Evolutionary conservation across 2,888 invertebrate species (phyloP).

Genomic region (Bedellia somnulentella): DNA sequence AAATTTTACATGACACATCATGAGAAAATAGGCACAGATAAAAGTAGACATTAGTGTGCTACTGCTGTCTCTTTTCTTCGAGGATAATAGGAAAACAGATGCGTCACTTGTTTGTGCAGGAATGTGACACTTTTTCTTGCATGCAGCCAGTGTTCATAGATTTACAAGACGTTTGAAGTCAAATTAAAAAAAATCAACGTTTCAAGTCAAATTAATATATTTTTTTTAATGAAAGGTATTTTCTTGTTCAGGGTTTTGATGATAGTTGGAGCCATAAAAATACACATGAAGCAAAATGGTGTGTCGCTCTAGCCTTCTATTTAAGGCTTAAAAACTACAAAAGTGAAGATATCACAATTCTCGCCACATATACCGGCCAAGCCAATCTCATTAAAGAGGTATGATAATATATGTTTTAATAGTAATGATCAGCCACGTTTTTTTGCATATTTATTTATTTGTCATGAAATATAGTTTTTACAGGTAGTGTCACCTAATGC

Average conservation of each 20-base stretch:
- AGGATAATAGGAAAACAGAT: no score
- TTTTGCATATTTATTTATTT: background rate
- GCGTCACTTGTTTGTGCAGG: no score
- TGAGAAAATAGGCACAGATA: no score
- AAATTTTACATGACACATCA: no score
- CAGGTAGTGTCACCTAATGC: no score
- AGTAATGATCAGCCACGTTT: background rate
- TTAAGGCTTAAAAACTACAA: conserved; percentile 63
- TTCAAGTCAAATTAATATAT: background rate
- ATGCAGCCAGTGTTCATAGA: no score
- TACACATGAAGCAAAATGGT: conserved; percentile 65
- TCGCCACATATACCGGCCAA: conserved; percentile 74
- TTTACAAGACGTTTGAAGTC: no score
- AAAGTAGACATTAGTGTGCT: no score
- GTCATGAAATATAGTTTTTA: no score
- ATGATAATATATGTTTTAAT: conserved; percentile 9
- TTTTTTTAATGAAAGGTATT: conserved; percentile 1
- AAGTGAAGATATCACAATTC: conserved; percentile 68
- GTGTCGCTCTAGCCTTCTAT: conserved; percentile 63
- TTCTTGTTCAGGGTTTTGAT: conserved; percentile 29
- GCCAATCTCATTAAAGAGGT: conserved; percentile 59
- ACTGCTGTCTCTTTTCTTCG: no score
- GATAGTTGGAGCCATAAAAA: conserved; percentile 66
- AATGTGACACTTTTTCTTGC: no score
- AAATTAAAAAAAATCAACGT: no score